Conservation (phyloP, 2,113 vertebrate species). For the human region GRCh38 chr7:46227501-46228000, state of each 20-base stretch:
- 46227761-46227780: not conserved
- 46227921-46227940: not conserved
- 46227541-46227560: too few relatives aligned
- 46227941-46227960: fast-evolving
- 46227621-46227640: not conserved
- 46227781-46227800: not conserved
- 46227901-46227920: too few relatives aligned
- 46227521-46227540: not conserved
- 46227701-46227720: not conserved
- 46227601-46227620: not conserved
- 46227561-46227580: too few relatives aligned
- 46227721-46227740: not conserved
- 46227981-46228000: not conserved
- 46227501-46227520: not conserved
- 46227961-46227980: not conserved
- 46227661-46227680: not conserved
- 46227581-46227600: too few relatives aligned
- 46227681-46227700: not conserved
- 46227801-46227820: not conserved
- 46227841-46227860: too few relatives aligned
- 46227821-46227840: not conserved
- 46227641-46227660: not conserved
- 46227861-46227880: too few relatives aligned
- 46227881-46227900: too few relatives aligned
- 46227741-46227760: not conserved